Base-by-base conservation (phyloP, 1,140 invertebrate species). In the Drosophila repleta region DNA sequence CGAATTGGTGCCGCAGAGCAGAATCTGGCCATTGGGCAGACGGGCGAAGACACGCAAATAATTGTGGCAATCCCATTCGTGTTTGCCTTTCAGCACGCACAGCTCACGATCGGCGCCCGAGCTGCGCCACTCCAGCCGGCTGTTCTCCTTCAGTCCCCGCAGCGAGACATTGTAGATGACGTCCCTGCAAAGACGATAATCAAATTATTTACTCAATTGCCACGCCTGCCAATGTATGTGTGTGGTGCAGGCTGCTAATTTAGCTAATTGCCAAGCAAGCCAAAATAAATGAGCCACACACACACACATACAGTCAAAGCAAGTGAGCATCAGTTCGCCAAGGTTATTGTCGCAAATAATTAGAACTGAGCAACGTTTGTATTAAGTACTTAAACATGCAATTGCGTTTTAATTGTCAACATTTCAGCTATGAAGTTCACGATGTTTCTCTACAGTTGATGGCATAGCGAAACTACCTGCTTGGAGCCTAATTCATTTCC, bases 1-100 rank as follows among this genome's bases (percentile, higher is more conserved):
- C 5, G 98, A 97, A 92, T 99, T 98, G 24, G 98, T 99, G 17
- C 98, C 98, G 92, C 98, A 99, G 45, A 99, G 95, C 55, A 98
- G 93, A 21, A 98, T 93, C 66, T 95, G 94, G 8, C 95, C 95
- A 67, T 96, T 94, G 90, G 88, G 94, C 11, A 92, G 95, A 4
- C 92, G 90, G 5, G 93, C 93, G 76, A 98, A 94, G 18, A 99
- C 96, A 65, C 98, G 94, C 70, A 99, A 96, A 92, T 98, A 99
- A 93, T 99, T 99, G 93, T 99, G 98, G 93, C 98, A 99, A 90
- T 97, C 96, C 75, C 95, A 94, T 81, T 96, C 95, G 57, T 94
- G 95, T 91, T 97, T 97, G 49, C 97, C 97, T 92, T 98, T 98
- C 78, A 98, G 92, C 71, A 95, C 94, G 90, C 97, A 98, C 85